Conservation (phyloP, 2,888 invertebrate genomes). For the Girardia tigrina region DNA sequence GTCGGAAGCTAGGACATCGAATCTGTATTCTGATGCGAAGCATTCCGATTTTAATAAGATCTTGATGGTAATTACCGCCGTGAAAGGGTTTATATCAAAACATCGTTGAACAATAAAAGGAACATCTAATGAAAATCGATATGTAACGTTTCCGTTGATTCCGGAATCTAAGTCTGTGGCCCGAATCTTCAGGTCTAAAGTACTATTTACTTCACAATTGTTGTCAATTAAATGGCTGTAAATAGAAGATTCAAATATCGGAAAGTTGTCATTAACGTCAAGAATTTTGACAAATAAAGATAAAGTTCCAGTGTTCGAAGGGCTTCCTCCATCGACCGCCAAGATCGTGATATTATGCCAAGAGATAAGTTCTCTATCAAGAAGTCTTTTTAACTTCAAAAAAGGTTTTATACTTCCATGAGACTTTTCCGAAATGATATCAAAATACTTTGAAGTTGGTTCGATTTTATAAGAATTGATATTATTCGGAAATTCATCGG, state of each 20-base stretch:
- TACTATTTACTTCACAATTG: neutral
- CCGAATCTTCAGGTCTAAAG: neutral
- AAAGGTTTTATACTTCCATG: neutral
- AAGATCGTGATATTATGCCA: conserved; percentile 33
- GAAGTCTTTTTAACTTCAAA: neutral
- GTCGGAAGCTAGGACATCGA: conserved; percentile 30
- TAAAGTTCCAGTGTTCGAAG: conserved; percentile 24
- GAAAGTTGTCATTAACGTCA: conserved; percentile 28
- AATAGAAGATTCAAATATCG: conserved; percentile 4
- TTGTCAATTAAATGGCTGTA: conserved; percentile 16
- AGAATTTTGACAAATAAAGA: neutral
- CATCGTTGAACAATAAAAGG: neutral
- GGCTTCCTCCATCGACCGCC: conserved; percentile 26
- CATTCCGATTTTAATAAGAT: neutral
- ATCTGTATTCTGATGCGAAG: neutral
- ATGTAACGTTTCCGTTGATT: neutral
- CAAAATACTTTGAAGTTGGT: neutral
- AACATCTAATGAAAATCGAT: conserved; percentile 8
- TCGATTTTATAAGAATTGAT: neutral
- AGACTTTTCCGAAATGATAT: neutral
- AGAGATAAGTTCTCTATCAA: conserved; percentile 20
- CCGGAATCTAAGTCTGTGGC: conserved; percentile 21
- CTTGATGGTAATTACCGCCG: neutral
- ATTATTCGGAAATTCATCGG: neutral
- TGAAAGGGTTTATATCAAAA: conserved; percentile 2